Evolutionary conservation across 2,888 invertebrate species (phyloP), one percentile per base, ranked within the genome.

Genomic region (Tenthredo distinguenda): DNA sequence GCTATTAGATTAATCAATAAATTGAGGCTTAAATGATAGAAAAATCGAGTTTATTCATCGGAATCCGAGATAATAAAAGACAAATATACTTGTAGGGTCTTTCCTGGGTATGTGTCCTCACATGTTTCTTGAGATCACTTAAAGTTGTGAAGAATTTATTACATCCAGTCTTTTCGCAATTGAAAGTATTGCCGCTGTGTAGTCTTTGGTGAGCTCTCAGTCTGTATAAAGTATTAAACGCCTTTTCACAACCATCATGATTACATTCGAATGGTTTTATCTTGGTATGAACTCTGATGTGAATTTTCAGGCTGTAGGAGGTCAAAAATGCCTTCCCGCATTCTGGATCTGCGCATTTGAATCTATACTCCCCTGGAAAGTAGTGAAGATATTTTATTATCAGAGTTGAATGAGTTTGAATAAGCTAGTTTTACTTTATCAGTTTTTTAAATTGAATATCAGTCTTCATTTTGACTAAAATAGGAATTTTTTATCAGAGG

Each of bases 281-380:
- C 94, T 98, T 98, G 0, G 98, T 98, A 93, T 99, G 99, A 62
- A 98, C 98, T 88, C 99, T 95, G 87, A 98, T 96, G 93, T 99
- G 99, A 90, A 99, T 98, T 94, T 98, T 98, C 88, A 99, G 94
- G 94, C 98, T 98, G 94, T 99, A 99, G 43, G 98, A 98, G 37
- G 98, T 99, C 86, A 99, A 95, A 94, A 99, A 99, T 86, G 98
- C 97, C 94, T 99, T 99, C 86, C 97, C 97, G 94, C 99, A 99
- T 88, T 96, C 96, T 87, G 96, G 96, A 93, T 98, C 97, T 62
- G 96, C 95, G 94, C 99, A 99, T 94, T 97, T 97, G 94, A 99
- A 99, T 91, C 97, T 96, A 94, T 97, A 99, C 95, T 99, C 99
- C 91, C 99, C 99, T 98, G 95, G 88, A 95, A 95, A 85, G 12